Percentiles rank a stretch among this genome's conserved stretches.
Evolutionary conservation across 2,797 vertebrate genomes (phyloP).

Genomic region (Megaceryle alcyon): DNA sequence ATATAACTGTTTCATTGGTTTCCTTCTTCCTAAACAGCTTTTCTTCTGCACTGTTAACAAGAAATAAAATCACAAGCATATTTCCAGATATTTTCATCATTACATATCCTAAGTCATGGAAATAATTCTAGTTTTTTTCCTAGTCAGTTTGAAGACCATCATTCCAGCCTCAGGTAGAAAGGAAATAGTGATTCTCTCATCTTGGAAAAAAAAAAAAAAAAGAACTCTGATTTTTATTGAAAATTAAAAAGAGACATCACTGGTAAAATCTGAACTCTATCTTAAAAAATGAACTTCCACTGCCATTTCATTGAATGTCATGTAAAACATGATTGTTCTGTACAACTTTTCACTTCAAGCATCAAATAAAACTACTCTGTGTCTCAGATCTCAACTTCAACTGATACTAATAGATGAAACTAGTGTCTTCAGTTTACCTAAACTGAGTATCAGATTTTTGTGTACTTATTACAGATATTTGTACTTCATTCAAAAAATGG

Average conservation of each 20-base stretch:
- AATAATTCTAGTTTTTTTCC: neutral
- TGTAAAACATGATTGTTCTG: neutral
- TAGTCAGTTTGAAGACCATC: neutral
- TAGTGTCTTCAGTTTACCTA: neutral
- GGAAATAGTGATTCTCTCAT: neutral
- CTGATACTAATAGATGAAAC: neutral
- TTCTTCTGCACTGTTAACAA: neutral
- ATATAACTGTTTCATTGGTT: neutral
- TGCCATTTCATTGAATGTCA: neutral
- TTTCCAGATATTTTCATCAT: neutral
- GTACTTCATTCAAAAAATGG: neutral
- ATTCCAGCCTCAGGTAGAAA: neutral
- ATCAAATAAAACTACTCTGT: neutral
- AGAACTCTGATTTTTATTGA: neutral
- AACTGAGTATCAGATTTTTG: neutral
- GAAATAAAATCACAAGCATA: neutral
- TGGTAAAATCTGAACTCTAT: neutral
- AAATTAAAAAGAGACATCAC: neutral
- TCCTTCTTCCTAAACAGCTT: neutral
- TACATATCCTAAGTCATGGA: neutral
- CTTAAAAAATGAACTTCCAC: neutral
- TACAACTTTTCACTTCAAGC: neutral
- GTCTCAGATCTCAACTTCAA: neutral
- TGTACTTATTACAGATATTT: neutral
- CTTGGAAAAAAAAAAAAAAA: neutral